These are phyloP conservation scores for Alces alces DNA, from an alignment of 2,113 vertebrate genomes.

Conservation along the genomic window DNA sequence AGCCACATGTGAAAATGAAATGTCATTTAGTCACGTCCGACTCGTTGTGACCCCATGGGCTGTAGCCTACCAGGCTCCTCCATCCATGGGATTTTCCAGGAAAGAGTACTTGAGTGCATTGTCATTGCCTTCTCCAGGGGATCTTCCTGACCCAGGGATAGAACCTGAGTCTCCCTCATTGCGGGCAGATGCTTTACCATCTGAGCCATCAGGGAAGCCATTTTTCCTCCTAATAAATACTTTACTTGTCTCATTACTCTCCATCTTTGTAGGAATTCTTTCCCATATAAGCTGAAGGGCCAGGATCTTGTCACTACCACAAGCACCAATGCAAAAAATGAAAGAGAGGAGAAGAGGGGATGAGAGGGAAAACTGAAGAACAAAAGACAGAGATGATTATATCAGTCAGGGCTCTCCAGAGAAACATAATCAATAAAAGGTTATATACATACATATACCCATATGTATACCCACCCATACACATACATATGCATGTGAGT, in stretches of 20 bases:
- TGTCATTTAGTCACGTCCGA: accelerated
- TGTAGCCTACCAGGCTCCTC: not conserved
- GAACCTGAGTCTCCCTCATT: accelerated
- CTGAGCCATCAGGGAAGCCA: not conserved
- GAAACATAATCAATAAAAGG: not conserved
- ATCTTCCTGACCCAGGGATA: not conserved
- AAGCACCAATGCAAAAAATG: not conserved
- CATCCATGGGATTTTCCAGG: not conserved
- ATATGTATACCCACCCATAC: not conserved
- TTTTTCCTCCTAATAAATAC: not conserved
- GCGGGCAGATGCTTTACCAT: not conserved
- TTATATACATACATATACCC: not conserved
- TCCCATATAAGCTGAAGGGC: not conserved
- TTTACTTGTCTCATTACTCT: not conserved
- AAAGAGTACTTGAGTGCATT: not conserved
- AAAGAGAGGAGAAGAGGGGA: not conserved
- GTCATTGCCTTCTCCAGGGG: not conserved
- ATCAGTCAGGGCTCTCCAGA: not conserved
- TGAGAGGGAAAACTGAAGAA: not conserved
- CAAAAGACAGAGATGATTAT: not conserved
- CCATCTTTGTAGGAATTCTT: not conserved
- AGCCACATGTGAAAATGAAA: not conserved
- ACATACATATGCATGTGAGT: not conserved
- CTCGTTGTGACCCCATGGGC: not conserved
- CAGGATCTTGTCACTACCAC: not conserved